Evolutionary conservation across 2,797 vertebrate genomes (phyloP).

Genomic region (Hypotaenidia okinawae): DNA sequence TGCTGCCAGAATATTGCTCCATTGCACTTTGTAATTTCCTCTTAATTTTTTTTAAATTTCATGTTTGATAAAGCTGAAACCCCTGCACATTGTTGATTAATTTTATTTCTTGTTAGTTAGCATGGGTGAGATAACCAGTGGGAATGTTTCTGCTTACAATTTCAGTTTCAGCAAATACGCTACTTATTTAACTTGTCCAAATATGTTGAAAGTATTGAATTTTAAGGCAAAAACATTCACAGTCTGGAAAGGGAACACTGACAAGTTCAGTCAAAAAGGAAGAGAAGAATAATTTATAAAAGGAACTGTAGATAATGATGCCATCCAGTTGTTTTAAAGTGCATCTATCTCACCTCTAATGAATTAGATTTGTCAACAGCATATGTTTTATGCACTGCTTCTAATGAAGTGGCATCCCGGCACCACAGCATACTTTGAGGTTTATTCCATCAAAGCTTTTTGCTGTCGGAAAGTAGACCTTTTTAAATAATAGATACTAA

Average conservation of each 20-base stretch:
- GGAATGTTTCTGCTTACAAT: constrained; percentile 49
- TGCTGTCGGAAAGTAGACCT: constrained; percentile 75
- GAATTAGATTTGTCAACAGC: constrained; percentile 82
- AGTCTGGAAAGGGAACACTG: constrained; percentile 68
- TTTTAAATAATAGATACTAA: constrained; percentile 83
- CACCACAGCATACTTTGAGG: constrained; percentile 73
- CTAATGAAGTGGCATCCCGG: constrained; percentile 75
- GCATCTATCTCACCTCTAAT: constrained; percentile 78
- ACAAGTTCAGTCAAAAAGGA: constrained; percentile 79
- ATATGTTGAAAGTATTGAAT: constrained; percentile 70
- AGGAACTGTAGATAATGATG: constrained; percentile 77
- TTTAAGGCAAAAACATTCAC: constrained; percentile 63
- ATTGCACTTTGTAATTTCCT: constrained; percentile 26
- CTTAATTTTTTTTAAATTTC: constrained; percentile 14
- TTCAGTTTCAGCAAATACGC: constrained; percentile 60
- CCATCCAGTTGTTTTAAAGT: constrained; percentile 79
- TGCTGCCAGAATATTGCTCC: constrained; percentile 14
- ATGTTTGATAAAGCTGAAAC: constrained; percentile 43
- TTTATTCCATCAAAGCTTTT: constrained; percentile 78
- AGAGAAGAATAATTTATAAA: constrained; percentile 82
- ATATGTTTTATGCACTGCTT: constrained; percentile 80
- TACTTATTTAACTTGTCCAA: constrained; percentile 75
- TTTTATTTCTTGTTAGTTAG: constrained; percentile 64
- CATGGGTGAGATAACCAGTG: constrained; percentile 56
- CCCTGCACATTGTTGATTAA: not conserved